These are phyloP conservation scores for Neotoxoptera formosana DNA, from an alignment of 1,140 invertebrate species.

Conservation along the genomic window DNA sequence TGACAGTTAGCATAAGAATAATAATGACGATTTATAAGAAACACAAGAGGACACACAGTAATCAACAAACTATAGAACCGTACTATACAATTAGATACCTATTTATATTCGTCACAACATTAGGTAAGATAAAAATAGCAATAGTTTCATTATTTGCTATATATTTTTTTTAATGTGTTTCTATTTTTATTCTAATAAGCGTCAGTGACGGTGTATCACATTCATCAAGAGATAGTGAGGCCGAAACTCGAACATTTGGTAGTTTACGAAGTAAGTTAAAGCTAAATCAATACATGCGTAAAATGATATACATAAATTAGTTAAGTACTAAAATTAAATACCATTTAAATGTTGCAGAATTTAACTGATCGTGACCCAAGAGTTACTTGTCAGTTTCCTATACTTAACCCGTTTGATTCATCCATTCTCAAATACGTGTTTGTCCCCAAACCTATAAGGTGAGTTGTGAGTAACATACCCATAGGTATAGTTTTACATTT, in stretches of 20 bases:
- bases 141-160: no score
- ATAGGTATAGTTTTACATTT: background rate
- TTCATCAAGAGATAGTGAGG: constrained; percentile 58
- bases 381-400: constrained; percentile 60
- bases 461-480: constrained; percentile 55
- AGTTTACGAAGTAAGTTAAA: constrained; percentile 57
- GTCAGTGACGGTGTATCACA: constrained; percentile 58
- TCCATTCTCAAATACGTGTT: constrained; percentile 59
- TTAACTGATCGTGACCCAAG: constrained; percentile 59
- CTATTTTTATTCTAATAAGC: constrained; percentile 57
- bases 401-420: constrained; percentile 60
- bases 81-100: constrained; percentile 35
- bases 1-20: background rate
- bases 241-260: constrained; percentile 59
- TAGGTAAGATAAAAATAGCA: constrained; percentile 28
- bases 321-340: background rate
- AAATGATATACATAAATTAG: no score
- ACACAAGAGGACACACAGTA: background rate
- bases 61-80: constrained; percentile 38
- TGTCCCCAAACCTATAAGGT: constrained; percentile 60
- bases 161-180: background rate
- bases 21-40: background rate
- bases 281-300: background rate
- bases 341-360: constrained; percentile 45
- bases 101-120: constrained; percentile 50